Conservation (phyloP, 2,888 invertebrate genomes). For the Pyrgus malvae region DNA sequence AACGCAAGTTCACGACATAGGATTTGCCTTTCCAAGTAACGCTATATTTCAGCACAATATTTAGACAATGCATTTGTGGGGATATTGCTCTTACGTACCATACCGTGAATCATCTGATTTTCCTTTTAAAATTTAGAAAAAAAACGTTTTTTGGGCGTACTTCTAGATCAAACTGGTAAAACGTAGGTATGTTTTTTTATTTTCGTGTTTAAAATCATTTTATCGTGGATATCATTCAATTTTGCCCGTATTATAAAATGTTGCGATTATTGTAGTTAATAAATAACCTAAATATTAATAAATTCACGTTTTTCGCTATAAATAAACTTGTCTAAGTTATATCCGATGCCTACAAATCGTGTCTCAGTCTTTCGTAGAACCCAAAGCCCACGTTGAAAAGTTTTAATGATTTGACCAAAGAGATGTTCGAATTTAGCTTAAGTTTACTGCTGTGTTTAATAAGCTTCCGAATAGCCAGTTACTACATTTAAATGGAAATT, state of each 20-base stretch:
- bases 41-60: conserved; percentile 5
- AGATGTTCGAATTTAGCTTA: conserved; percentile 13
- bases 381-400: conserved; percentile 22
- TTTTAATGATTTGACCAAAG: conserved; percentile 30
- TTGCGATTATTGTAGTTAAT: no score
- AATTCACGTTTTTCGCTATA: background rate
- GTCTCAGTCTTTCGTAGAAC: conserved; percentile 4
- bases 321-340: conserved; percentile 5
- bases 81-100: background rate
- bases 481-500: background rate
- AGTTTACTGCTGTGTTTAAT: conserved; percentile 2
- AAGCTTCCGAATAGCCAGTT: conserved; percentile 1
- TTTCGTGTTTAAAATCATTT: no score
- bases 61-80: background rate
- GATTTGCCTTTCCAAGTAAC: conserved; percentile 21
- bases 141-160: no score
- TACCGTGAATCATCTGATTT: background rate
- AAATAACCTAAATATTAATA: no score
- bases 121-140: no score
- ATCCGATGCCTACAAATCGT: conserved; percentile 2
- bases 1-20: conserved; percentile 17
- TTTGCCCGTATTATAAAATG: background rate
- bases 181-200: no score
- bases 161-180: no score
- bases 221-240: no score